Conservation (phyloP, 1,140 invertebrate species). For the Phenacoccus solenopsis region DNA sequence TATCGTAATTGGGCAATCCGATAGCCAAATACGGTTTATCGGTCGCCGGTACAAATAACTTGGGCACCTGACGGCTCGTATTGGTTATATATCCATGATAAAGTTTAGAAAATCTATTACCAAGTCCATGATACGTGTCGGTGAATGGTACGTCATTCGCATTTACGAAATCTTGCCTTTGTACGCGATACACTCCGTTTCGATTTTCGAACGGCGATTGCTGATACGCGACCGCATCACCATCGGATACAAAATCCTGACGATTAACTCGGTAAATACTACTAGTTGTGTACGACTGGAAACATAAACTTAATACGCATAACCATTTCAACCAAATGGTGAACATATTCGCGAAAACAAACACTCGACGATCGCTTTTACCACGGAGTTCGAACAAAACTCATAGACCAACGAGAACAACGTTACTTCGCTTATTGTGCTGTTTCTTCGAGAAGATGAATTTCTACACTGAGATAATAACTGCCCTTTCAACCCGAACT, state of each 20-base stretch:
- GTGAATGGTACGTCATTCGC: neutral
- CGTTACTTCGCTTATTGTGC: neutral
- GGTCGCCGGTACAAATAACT: neutral
- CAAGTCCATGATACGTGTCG: neutral
- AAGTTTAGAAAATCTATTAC: neutral
- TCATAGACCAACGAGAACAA: neutral
- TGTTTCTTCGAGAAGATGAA: neutral
- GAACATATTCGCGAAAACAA: too few relatives aligned
- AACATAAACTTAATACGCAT: neutral
- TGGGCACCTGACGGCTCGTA: neutral
- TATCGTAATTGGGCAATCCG: neutral
- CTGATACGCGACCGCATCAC: neutral
- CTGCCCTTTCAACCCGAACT: neutral
- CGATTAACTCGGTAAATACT: neutral
- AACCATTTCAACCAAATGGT: neutral
- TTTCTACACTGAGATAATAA: neutral
- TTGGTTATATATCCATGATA: neutral
- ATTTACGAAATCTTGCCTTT: neutral
- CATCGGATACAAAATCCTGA: neutral
- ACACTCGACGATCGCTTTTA: neutral
- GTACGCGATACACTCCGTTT: neutral
- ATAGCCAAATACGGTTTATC: neutral
- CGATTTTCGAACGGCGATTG: neutral
- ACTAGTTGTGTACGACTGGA: neutral
- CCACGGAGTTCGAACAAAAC: neutral